A percentile compares a stretch with the other conserved stretches of the same genome.
Conservation (phyloP, 2,113 vertebrate genomes). For the Prolemur simus region DNA sequence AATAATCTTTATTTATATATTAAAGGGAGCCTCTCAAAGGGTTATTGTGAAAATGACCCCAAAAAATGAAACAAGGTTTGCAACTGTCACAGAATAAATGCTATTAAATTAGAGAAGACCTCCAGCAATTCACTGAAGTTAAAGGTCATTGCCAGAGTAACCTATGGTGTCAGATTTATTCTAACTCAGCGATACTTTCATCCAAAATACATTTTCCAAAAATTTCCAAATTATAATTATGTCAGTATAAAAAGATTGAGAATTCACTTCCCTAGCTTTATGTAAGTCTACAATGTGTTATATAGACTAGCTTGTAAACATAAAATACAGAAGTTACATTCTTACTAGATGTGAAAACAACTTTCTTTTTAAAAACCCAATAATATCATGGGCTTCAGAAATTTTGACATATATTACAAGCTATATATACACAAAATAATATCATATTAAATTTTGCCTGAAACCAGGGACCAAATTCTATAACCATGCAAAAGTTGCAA, state of each 20-base stretch:
- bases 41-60: not conserved
- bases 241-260: not conserved
- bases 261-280: not conserved
- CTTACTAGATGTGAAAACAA: not conserved
- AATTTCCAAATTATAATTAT: not conserved
- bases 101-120: not conserved
- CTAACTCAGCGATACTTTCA: not conserved
- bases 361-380: not conserved
- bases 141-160: not conserved
- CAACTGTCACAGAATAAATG: not conserved
- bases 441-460: not conserved
- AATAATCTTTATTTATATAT: not conserved
- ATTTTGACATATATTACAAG: not conserved
- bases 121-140: not conserved
- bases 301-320: not conserved
- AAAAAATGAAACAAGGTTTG: not conserved
- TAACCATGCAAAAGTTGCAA: not conserved
- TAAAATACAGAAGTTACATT: not conserved
- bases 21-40: not conserved
- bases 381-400: not conserved
- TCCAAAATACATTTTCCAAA: not conserved
- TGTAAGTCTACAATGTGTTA: not conserved
- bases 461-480: not conserved
- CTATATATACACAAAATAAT: not conserved
- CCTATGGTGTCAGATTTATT: not conserved